These are phyloP conservation scores for Struthidea cinerea DNA, from an alignment of 2,113 vertebrate species.

Conservation along the genomic window DNA sequence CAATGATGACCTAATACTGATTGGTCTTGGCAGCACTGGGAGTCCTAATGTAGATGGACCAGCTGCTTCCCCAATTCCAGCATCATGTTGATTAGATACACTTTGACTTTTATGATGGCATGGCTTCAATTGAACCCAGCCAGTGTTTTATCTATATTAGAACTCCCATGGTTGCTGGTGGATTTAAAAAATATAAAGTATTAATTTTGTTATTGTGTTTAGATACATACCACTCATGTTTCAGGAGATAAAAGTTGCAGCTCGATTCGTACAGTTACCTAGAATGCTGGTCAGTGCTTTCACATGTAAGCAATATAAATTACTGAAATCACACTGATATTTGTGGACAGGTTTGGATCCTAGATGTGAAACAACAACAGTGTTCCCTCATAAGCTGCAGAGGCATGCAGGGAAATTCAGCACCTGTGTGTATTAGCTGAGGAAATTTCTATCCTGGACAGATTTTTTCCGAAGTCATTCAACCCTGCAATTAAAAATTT, in stretches of 20 bases:
- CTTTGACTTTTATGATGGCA: neutral
- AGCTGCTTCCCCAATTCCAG: neutral
- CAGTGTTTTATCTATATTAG: neutral
- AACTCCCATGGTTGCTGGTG: neutral
- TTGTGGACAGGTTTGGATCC: neutral
- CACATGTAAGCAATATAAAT: neutral
- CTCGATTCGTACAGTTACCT: neutral
- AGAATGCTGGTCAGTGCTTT: neutral
- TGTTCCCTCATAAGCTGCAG: neutral
- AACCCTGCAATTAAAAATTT: neutral
- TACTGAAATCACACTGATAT: neutral
- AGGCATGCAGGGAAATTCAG: neutral
- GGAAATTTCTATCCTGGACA: neutral
- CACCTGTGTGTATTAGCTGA: neutral
- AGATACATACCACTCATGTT: fast-evolving
- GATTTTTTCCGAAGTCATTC: neutral
- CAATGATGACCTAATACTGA: neutral
- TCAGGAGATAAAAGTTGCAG: neutral
- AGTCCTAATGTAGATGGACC: neutral
- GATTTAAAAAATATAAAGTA: neutral
- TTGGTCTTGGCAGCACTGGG: neutral
- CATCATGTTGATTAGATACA: neutral
- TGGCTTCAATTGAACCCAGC: neutral
- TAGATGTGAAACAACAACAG: neutral
- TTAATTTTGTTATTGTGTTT: neutral